Evolutionary conservation across 2,888 invertebrate species (phyloP).

Genomic region (Yponomeuta plumbellus): DNA sequence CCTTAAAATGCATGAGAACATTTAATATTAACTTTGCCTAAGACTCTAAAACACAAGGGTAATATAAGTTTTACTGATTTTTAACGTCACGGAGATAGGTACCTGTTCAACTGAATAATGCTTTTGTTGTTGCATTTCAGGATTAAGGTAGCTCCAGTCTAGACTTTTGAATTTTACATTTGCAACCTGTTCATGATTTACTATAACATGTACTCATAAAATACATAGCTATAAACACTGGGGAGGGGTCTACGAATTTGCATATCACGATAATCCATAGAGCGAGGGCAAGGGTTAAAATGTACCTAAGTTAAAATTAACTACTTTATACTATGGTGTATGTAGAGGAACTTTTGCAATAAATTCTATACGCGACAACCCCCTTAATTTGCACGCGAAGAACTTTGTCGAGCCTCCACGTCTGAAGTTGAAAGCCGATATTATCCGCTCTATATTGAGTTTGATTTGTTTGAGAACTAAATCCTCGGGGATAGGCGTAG

Average conservation of each 20-base stretch:
- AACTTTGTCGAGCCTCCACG: slow-evolving; percentile 7
- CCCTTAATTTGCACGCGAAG: slow-evolving; percentile 13
- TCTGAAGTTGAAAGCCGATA: slow-evolving; percentile 9
- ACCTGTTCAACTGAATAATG: too few species aligned
- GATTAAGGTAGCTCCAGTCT: too few species aligned
- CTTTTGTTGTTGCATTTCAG: too few species aligned
- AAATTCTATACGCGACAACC: slow-evolving; percentile 19
- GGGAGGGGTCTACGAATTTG: neutral
- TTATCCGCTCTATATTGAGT: slow-evolving; percentile 10
- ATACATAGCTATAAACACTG: neutral
- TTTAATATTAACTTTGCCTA: too few species aligned
- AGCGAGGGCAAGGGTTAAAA: slow-evolving; percentile 32
- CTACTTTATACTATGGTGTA: slow-evolving; percentile 23
- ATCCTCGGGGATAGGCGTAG: too few species aligned
- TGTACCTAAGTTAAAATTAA: slow-evolving; percentile 34
- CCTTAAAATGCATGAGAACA: too few species aligned
- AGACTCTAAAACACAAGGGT: too few species aligned
- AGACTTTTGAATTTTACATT: too few species aligned
- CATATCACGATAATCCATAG: neutral
- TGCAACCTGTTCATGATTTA: too few species aligned
- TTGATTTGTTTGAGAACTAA: slow-evolving; percentile 9
- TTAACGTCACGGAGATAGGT: too few species aligned
- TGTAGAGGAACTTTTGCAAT: slow-evolving; percentile 29
- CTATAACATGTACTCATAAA: too few species aligned
- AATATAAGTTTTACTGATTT: too few species aligned